Base-by-base conservation (phyloP, 2,797 vertebrate species). In the Triplophysa bombifrons region DNA sequence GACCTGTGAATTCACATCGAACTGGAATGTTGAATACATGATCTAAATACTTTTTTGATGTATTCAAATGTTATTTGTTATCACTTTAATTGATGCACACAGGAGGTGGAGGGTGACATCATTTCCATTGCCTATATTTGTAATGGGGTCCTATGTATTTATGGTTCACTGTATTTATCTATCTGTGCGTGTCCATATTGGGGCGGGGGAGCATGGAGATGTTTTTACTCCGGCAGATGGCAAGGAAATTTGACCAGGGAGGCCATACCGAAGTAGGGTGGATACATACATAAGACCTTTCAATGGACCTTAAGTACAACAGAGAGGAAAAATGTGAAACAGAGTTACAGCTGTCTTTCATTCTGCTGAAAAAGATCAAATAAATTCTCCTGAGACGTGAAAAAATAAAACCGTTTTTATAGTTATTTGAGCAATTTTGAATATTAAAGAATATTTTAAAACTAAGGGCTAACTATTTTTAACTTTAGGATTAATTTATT, bases 151-250 rank as follows among this genome's bases (percentile, higher is more conserved):
- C 2, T 13, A 22, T 11, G 11, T 11, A 58, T 58, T 9, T 25
- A 58, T 13, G 51, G 66, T 3, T 76, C 12, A 58, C 27, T 22
- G 27, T 50, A 1, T 68, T 25, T 50, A 10, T 50, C 27, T 74
- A 14, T 11, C 58, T 19, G n/a, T 70, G 46, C 50, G n/a, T 77
- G 46, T 58, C 58, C 41, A n/a, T 41, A 4, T 64, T 41, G 19
- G 63, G 56, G 56, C 65, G 71, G 38, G 25, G 48, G 72, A 73
- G 14, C 27, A 38, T 51, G 22, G 34, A 22, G 50, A 13, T 12
- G 27, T 72, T 72, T 55, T 64, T 50, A 51, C 48, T 65, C 64
- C 7, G 51, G 74, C 78, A 80, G 78, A 73, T 70, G 82, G 74
- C 50, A 48, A 38, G 50, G 27, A 58, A 60, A 78, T 74, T 17